These are phyloP conservation scores for Calephelis perditalis DNA, from an alignment of 2,888 invertebrate genomes.

Conservation along the genomic window DNA sequence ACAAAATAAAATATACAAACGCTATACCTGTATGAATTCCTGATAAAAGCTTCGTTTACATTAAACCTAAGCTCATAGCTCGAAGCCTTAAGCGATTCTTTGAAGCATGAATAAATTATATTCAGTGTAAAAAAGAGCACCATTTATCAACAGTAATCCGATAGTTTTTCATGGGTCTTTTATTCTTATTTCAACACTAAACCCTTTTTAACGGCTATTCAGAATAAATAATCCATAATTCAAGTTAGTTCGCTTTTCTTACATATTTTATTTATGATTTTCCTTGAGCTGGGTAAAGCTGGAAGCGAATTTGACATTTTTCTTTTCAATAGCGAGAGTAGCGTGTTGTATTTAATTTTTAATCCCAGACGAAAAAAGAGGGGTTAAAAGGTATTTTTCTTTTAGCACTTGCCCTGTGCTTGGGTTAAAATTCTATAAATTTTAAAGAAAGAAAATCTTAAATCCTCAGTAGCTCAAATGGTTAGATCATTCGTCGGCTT, in stretches of 20 bases:
- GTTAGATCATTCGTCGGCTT: no score
- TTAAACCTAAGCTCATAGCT: conserved; percentile 10
- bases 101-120: conserved; percentile 12
- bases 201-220: background rate
- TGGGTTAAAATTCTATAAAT: no score
- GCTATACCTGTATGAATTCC: background rate
- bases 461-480: no score
- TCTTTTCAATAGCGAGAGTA: no score
- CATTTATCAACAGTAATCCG: conserved; percentile 8
- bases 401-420: no score
- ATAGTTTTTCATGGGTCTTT: conserved; percentile 10
- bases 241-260: background rate
- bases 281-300: background rate
- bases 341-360: no score
- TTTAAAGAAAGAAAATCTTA: no score
- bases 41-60: conserved; percentile 8
- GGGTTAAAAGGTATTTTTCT: no score
- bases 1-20: background rate
- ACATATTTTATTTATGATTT: conserved; percentile 1
- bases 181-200: conserved; percentile 4
- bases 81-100: conserved; percentile 8
- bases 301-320: no score
- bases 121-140: conserved; percentile 8
- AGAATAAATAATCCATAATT: conserved; percentile 6
- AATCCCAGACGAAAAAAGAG: no score